Base-by-base conservation (phyloP, 35 echinoderm and acorn worm genomes). In the Anneissia japonica region DNA sequence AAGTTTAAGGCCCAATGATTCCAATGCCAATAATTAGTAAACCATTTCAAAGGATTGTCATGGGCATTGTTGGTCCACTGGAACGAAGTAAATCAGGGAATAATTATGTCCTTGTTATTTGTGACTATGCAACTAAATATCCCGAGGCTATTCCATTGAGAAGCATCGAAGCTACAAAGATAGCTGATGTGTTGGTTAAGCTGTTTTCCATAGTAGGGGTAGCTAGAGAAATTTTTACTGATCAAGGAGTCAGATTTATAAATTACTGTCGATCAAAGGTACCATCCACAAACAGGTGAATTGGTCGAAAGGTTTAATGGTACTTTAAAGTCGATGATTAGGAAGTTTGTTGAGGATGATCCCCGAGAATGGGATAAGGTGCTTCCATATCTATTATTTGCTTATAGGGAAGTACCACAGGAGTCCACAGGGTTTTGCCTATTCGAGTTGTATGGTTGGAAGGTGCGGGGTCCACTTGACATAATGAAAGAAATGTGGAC, bases 381-480 rank as follows among this genome's bases (percentile, higher is more conserved):
- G 34, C 41, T 35, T 1, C 83, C 74, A 14, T 74, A 74, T 75
- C 84, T 86, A 7, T 38, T 85, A 31, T 77, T 78, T 78, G 83
- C 83, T 3, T 75, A 85, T n/a, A 32, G 83, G 31, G 83, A 85
- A 31, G 64, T 85, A 36, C 83, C 83, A 26, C 83, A 85, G 31
- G 83, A 85, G n/a, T 74, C 56, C 36, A 13, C 11, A 56, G 11
- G 46, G n/a, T n/a, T n/a, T n/a, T n/a, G n/a, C n/a, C n/a, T n/a
- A n/a, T 85, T 85, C 73, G 83, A 85, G 40, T 43, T 88, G 26
- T 82, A 82, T 88, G 43, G 55, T n/a, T 12, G 41, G 17, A 88
- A 81, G 21, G 79, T 88, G n/a, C 23, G 87, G 74, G 87, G 87
- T 12, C 87, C 41, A 35, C 77, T 88, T 28, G 87, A 72, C 82